Evolutionary conservation across 2,888 invertebrate species (phyloP).

Genomic region (Zonitis immaculata): DNA sequence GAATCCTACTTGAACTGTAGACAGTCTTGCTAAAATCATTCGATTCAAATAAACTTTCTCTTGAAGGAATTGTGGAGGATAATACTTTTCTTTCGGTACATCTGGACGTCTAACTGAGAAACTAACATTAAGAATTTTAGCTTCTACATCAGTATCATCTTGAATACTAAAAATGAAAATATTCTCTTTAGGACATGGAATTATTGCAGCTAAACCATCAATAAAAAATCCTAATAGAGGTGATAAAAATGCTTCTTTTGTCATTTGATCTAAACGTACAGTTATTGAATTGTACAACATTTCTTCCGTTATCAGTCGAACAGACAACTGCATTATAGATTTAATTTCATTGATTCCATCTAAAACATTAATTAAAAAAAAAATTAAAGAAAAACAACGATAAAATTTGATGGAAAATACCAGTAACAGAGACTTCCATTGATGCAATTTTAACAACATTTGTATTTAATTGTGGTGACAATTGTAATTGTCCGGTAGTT

Average conservation of each 20-base stretch:
- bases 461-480: slow-evolving; percentile 91
- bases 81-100: slow-evolving; percentile 72
- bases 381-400: not conserved
- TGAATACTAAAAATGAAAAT: slow-evolving; percentile 89
- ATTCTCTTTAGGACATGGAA: slow-evolving; percentile 87
- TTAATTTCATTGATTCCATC: slow-evolving; percentile 93
- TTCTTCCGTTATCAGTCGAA: slow-evolving; percentile 86
- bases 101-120: slow-evolving; percentile 84
- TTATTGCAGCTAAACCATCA: slow-evolving; percentile 86
- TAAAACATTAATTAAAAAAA: slow-evolving; percentile 38
- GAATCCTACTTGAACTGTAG: slow-evolving; percentile 70
- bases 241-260: slow-evolving; percentile 85
- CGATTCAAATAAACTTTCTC: slow-evolving; percentile 93
- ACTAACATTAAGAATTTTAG: slow-evolving; percentile 87
- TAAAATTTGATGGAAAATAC: slow-evolving; percentile 43
- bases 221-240: slow-evolving; percentile 82
- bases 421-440: slow-evolving; percentile 88
- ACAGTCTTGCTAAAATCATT: slow-evolving; percentile 77
- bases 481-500: slow-evolving; percentile 74
- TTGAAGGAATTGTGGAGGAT: slow-evolving; percentile 82
- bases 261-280: slow-evolving; percentile 88
- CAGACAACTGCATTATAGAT: slow-evolving; percentile 86
- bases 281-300: slow-evolving; percentile 95
- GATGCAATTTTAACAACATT: slow-evolving; percentile 91
- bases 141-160: slow-evolving; percentile 86